Evolutionary conservation across 2,888 invertebrate species (phyloP).

Genomic region (Thymelicus acteon): DNA sequence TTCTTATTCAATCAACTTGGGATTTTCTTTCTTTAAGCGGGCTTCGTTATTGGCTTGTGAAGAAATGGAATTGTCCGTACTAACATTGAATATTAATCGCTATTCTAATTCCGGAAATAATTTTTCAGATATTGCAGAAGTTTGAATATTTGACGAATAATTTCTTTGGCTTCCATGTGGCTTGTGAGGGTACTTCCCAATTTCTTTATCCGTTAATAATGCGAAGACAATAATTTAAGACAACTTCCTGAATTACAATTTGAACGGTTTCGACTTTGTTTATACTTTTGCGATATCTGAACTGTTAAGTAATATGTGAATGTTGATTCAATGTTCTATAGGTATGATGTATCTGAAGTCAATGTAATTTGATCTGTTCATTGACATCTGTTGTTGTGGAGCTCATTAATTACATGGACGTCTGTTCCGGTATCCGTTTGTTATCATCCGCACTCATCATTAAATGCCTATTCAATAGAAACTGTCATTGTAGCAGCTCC

Average conservation of each 20-base stretch:
- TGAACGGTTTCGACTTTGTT: slow-evolving; percentile 22
- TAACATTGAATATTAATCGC: slow-evolving; percentile 32
- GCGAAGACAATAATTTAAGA: slow-evolving; percentile 7
- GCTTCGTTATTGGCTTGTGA: slow-evolving; percentile 15
- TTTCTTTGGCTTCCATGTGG: slow-evolving; percentile 13
- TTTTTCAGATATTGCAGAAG: slow-evolving; percentile 4
- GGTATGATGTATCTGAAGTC: not conserved
- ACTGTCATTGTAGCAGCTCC: not conserved
- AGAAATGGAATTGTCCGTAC: slow-evolving; percentile 15
- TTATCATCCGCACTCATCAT: not conserved
- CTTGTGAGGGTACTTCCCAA: not conserved
- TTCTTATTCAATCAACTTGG: slow-evolving; percentile 24
- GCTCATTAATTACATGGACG: slow-evolving; percentile 4
- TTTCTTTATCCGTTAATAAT: slow-evolving; percentile 9
- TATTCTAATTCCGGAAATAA: slow-evolving; percentile 17
- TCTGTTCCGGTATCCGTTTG: slow-evolving; percentile 11
- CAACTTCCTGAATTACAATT: slow-evolving; percentile 20
- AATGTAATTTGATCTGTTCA: not conserved
- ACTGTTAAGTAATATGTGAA: slow-evolving; percentile 19
- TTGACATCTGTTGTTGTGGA: not conserved
- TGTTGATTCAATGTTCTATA: slow-evolving; percentile 8
- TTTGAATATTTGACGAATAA: slow-evolving; percentile 20
- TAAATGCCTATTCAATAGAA: slow-evolving; percentile 6
- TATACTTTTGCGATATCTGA: slow-evolving; percentile 12
- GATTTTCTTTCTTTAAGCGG: slow-evolving; percentile 20